A percentile compares a stretch with the other conserved stretches of the same genome.
These are phyloP conservation scores for Hymenopus coronatus DNA, from an alignment of 2,888 invertebrate genomes.

Conservation along the genomic window DNA sequence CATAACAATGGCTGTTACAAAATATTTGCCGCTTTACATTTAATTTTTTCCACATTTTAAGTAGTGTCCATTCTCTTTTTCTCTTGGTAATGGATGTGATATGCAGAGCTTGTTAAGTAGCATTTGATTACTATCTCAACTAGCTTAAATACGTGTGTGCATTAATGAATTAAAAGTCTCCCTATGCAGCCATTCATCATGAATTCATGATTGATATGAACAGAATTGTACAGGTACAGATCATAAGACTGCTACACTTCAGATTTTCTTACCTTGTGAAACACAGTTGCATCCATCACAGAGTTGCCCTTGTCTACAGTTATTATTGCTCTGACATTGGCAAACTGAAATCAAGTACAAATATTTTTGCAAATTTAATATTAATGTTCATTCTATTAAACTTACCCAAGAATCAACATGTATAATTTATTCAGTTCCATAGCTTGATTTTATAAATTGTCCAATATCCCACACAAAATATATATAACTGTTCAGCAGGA, in stretches of 20 bases:
- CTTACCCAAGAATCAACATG: too few species aligned
- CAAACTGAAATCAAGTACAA: constrained; percentile 54
- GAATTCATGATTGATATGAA: too few species aligned
- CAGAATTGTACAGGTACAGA: not conserved
- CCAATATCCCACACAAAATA: too few species aligned
- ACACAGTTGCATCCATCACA: constrained; percentile 73
- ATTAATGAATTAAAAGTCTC: too few species aligned
- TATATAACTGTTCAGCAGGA: too few species aligned
- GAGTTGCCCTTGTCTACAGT: constrained; percentile 59
- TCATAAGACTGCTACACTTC: not conserved
- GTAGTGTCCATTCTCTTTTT: too few species aligned
- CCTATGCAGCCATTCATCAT: too few species aligned
- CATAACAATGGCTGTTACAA: constrained; percentile 12
- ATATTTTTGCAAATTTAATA: not conserved
- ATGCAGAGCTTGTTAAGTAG: not conserved
- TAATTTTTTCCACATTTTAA: too few species aligned
- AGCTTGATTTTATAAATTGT: too few species aligned
- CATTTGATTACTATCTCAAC: not conserved
- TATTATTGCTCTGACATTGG: constrained; percentile 66
- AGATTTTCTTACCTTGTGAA: constrained; percentile 51
- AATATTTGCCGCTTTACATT: not conserved
- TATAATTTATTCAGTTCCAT: too few species aligned
- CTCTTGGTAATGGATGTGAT: too few species aligned
- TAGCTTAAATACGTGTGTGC: not conserved
- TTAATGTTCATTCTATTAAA: not conserved